Conservation (phyloP, 2,797 vertebrate species). For the Lacerta viridis region DNA sequence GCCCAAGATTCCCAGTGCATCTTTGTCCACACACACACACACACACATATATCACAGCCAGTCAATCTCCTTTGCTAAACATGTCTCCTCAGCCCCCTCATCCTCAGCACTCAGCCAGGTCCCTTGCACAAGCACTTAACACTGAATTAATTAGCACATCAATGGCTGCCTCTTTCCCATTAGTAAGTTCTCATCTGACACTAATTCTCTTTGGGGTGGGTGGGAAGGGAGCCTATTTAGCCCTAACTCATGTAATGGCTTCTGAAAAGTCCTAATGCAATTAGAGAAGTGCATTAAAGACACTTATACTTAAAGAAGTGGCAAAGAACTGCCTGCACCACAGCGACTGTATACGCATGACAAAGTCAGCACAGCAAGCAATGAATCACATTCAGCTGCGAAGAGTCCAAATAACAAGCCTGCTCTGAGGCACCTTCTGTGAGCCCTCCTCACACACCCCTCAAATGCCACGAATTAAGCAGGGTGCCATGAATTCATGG, state of each 20-base stretch:
- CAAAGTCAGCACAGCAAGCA: too few species aligned
- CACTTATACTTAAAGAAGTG: slow-evolving; percentile 44
- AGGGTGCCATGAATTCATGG: too few species aligned
- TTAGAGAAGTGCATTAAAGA: slow-evolving; percentile 62
- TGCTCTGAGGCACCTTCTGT: too few species aligned
- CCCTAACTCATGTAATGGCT: slow-evolving; percentile 49
- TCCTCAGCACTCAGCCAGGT: slow-evolving; percentile 43
- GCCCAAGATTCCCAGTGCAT: slow-evolving; percentile 9
- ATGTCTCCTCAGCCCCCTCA: slow-evolving; percentile 45
- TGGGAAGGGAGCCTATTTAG: slow-evolving; percentile 48
- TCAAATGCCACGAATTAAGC: too few species aligned
- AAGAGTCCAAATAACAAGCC: too few species aligned
- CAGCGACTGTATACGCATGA: too few species aligned
- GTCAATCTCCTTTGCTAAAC: slow-evolving; percentile 42
- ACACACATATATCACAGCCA: slow-evolving; percentile 42
- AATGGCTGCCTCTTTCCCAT: slow-evolving; percentile 71
- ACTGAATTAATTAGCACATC: slow-evolving; percentile 71
- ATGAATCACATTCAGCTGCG: too few species aligned
- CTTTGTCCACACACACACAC: too few species aligned
- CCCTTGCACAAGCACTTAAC: slow-evolving; percentile 62
- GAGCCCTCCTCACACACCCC: too few species aligned
- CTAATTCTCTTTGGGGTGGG: slow-evolving; percentile 58
- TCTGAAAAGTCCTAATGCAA: slow-evolving; percentile 64
- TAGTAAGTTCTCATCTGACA: slow-evolving; percentile 71
- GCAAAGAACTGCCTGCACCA: slow-evolving; percentile 13